Evolutionary conservation across 2,888 invertebrate genomes (phyloP), one percentile per base, ranked within the genome.

Genomic region (Phyllotreta striolata): DNA sequence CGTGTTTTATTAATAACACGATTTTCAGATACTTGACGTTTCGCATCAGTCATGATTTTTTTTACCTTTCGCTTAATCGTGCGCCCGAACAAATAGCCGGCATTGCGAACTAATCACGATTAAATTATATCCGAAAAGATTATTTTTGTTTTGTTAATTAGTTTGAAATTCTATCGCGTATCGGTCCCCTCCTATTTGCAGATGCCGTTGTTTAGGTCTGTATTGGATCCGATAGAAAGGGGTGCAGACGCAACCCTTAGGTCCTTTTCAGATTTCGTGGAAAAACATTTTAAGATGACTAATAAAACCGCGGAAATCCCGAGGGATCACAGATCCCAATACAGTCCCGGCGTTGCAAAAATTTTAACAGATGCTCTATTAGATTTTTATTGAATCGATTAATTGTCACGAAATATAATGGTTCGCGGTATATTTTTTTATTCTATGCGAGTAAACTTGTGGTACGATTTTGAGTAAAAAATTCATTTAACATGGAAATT

Each of bases 291-390:
- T 51, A 51, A 51, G 51, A 51, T 59, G 51, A 51, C 51, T 59
- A 59, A 59, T 59, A 59, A 59, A 59, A 59, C 43, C 51, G 51
- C 35, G 51, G 51, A 59, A 59, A 59, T 59, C 37, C 51, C 51
- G 9, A 51, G 37, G 51, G 51, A 37, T 51, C 51, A 51, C 41
- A 40, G 51, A 59, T 51, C n/a, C n/a, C 4, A 8, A 49, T 8
- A 7, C 47, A 14, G 47, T 8, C 7, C 24, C 6, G 47, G 47
- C 47, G 6, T 12, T n/a, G 34, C 8, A 5, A 12, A 47, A 24
- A 3, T 24, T 24, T 4, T 1, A 24, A 24, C 24, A 24, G 24
- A 24, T 24, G 24, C 24, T 24, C 24, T 24, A 24, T 24, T 24
- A 24, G 24, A 24, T 24, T 24, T 24, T 24, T 24, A 24, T 24